These are phyloP conservation scores for Chironomus tepperi DNA, from an alignment of 1,140 invertebrate genomes.

Conservation along the genomic window DNA sequence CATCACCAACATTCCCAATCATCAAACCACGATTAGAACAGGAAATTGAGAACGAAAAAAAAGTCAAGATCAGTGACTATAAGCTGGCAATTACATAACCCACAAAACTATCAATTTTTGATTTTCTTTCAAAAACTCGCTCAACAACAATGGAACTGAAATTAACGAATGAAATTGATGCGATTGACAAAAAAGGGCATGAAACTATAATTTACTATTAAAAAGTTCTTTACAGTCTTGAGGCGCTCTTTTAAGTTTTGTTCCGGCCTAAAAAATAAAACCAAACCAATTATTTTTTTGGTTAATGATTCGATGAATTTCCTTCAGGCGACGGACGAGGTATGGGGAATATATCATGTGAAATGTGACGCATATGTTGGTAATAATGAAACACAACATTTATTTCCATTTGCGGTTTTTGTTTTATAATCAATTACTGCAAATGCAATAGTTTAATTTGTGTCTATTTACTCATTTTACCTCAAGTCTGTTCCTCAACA, in stretches of 20 bases:
- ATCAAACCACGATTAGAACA: no score
- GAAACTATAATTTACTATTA: constrained; percentile 6
- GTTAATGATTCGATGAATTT: constrained; percentile 10
- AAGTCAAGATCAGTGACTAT: not conserved
- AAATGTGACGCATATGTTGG: not conserved
- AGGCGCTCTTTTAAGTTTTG: not conserved
- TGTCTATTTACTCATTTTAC: no score
- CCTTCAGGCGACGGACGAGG: not conserved
- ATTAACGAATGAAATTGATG: not conserved
- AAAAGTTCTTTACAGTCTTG: not conserved
- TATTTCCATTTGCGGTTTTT: not conserved
- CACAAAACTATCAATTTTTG: constrained; percentile 16
- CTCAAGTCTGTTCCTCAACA: not conserved
- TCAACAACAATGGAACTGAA: constrained; percentile 2
- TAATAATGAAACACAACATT: not conserved
- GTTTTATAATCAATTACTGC: not conserved
- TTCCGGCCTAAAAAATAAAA: constrained; percentile 22
- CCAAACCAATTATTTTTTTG: constrained; percentile 22
- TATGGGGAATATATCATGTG: not conserved
- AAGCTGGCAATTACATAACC: not conserved
- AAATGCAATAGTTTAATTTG: not conserved
- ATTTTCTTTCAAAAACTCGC: not conserved
- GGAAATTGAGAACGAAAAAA: not conserved
- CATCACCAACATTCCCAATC: no score
- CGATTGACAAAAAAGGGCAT: constrained; percentile 16